Evolutionary conservation across 1,140 invertebrate species (phyloP), one percentile per base, ranked within the genome.

Genomic region (Papilio glaucus): DNA sequence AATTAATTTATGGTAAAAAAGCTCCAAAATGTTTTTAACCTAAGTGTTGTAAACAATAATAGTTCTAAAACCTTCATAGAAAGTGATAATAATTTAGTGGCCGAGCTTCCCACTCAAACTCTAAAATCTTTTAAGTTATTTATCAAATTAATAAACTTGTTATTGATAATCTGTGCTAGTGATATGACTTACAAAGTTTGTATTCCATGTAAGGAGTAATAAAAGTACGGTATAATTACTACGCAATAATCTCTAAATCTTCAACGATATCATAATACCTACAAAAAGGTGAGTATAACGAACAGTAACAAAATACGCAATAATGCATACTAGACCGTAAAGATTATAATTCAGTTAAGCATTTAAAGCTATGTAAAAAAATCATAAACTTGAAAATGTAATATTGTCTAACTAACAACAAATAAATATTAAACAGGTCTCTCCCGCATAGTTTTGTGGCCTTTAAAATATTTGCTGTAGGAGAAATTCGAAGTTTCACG

Each of bases 401-500:
- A 33, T 38, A 41, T 10, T 39, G 33, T 37, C 15, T 0, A 4
- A 12, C 37, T 24, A 39, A 29, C 61, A 37, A 39, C 13, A 39
- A 24, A 57, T 57, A 12, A 24, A 39, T 65, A 9, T 65, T n/a
- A 39, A 65, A 65, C 62, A 39, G 33, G 33, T 65, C 1, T 29
- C 6, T 33, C 8, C n/a, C 26, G 37, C 15, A 18, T 57, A 65
- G 37, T 18, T 24, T 39, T 21, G 68, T 74, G 67, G 73, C 73
- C 73, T 61, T 74, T 69, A 68, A 65, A 65, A 38, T 65, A 65
- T 65, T 65, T 65, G 62, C 62, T 39, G 33, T 65, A 49, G 29
- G 72, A 65, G 73, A 71, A 45, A 74, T 49, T 68, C 62, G 37
- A 26, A 39, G 61, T 74, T 74, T 39, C 18, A 65, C 60, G 69